Conservation (phyloP, 2,888 invertebrate species). For the Amorpha juglandis region DNA sequence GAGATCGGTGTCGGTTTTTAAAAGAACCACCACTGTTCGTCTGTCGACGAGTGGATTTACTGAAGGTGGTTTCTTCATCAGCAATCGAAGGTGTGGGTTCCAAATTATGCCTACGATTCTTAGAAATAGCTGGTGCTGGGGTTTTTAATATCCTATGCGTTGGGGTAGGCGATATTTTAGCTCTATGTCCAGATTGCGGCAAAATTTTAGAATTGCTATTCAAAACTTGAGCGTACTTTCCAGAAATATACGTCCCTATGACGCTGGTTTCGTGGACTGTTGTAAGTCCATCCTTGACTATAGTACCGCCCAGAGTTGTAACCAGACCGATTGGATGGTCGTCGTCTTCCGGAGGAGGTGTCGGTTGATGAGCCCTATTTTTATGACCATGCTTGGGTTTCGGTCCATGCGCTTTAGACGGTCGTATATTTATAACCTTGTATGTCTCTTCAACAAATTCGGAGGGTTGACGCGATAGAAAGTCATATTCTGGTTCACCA, state of each 20-base stretch:
- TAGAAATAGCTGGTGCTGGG: conserved; percentile 86
- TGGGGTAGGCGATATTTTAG: conserved; percentile 87
- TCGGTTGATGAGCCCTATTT: conserved; percentile 68
- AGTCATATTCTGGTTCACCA: conserved; percentile 93
- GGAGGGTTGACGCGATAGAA: conserved; percentile 92
- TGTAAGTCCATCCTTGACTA: conserved; percentile 91
- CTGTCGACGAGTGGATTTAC: conserved; percentile 83
- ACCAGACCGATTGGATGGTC: conserved; percentile 91
- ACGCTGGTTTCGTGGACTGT: conserved; percentile 95
- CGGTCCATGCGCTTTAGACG: conserved; percentile 83
- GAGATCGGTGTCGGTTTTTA: conserved; percentile 83
- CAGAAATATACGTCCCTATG: conserved; percentile 94
- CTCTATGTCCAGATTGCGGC: conserved; percentile 76
- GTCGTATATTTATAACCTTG: conserved; percentile 91
- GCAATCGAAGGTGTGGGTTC: conserved; percentile 87
- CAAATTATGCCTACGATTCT: conserved; percentile 83
- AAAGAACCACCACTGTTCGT: conserved; percentile 75
- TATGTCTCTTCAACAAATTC: conserved; percentile 94
- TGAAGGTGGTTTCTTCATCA: conserved; percentile 86
- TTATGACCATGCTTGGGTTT: conserved; percentile 77
- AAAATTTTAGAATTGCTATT: conserved; percentile 91
- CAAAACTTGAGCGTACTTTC: conserved; percentile 94
- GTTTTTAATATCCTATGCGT: conserved; percentile 90
- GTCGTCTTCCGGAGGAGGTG: conserved; percentile 81
- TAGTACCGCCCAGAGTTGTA: conserved; percentile 92